Conservation (phyloP, 2,888 invertebrate species). For the Tetanocera ferruginea region DNA sequence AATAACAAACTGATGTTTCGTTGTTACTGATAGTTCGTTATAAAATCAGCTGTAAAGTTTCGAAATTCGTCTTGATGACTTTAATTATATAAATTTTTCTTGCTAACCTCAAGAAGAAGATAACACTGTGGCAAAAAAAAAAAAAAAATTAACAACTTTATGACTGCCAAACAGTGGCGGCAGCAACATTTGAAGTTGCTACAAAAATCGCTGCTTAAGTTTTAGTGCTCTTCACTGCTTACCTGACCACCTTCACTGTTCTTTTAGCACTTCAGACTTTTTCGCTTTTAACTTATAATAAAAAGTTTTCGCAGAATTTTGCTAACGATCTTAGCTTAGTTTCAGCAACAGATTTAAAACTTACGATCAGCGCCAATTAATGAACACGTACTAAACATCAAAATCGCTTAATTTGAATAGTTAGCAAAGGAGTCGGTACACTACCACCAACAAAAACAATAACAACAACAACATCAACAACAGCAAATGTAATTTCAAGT, state of each 20-base stretch:
- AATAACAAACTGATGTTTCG: neutral
- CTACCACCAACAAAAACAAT: neutral
- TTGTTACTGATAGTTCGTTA: neutral
- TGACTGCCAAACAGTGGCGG: neutral
- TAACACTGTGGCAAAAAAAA: neutral
- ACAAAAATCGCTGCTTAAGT: neutral
- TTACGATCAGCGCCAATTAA: constrained; percentile 31
- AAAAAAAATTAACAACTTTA: too few relatives aligned
- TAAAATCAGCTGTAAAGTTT: too few relatives aligned
- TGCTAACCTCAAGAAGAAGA: neutral
- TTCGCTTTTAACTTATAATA: neutral
- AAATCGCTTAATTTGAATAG: constrained; percentile 13
- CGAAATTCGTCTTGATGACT: too few relatives aligned
- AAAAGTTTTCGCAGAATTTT: neutral
- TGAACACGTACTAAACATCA: constrained; percentile 35
- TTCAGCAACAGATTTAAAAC: neutral
- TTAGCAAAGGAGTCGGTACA: neutral
- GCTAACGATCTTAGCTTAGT: neutral
- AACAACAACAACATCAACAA: neutral
- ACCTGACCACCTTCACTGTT: neutral
- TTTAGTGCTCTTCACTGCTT: neutral
- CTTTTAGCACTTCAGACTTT: neutral
- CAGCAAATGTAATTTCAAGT: neutral
- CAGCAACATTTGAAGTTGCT: neutral
- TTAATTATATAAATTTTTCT: too few relatives aligned